A percentile compares a stretch with the other conserved stretches of the same genome.
These are phyloP conservation scores for Drosophila mimetica DNA, from an alignment of 2,888 invertebrate species.

Conservation along the genomic window DNA sequence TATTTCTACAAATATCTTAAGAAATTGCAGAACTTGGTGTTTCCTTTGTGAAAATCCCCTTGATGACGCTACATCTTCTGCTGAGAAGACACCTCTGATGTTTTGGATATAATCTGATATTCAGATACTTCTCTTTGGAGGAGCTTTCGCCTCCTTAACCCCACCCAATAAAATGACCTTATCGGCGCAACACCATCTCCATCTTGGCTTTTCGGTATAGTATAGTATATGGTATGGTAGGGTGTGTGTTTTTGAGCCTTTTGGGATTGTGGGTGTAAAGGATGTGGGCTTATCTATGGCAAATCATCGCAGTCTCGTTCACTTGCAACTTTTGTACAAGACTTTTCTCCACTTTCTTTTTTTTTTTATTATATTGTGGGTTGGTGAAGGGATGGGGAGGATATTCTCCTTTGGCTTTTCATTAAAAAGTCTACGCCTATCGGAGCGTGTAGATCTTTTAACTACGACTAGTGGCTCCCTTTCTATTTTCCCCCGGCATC, in stretches of 20 bases:
- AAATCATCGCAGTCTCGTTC: conserved; percentile 40
- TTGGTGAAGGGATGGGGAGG: not conserved
- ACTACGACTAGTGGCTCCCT: conserved; percentile 49
- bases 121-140: conserved; percentile 1
- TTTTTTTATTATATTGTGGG: conserved; percentile 2
- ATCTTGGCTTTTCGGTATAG: conserved; percentile 1
- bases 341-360: conserved; percentile 6
- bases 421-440: conserved; percentile 73
- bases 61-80: not conserved
- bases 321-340: conserved; percentile 24
- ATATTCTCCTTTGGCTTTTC: conserved; percentile 61
- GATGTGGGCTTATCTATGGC: conserved; percentile 39
- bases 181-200: conserved; percentile 45
- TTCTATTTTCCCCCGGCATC: conserved; percentile 13
- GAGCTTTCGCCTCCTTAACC: not conserved
- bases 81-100: not conserved
- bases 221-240: too few species aligned
- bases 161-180: conserved; percentile 16
- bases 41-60: not conserved
- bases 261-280: conserved; percentile 15
- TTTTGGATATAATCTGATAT: conserved; percentile 5
- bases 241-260: not conserved
- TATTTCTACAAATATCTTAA: too few species aligned
- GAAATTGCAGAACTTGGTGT: too few species aligned
- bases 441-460: conserved; percentile 63